Conservation (phyloP, 2,113 vertebrate species). For the Lagenorhynchus albirostris region DNA sequence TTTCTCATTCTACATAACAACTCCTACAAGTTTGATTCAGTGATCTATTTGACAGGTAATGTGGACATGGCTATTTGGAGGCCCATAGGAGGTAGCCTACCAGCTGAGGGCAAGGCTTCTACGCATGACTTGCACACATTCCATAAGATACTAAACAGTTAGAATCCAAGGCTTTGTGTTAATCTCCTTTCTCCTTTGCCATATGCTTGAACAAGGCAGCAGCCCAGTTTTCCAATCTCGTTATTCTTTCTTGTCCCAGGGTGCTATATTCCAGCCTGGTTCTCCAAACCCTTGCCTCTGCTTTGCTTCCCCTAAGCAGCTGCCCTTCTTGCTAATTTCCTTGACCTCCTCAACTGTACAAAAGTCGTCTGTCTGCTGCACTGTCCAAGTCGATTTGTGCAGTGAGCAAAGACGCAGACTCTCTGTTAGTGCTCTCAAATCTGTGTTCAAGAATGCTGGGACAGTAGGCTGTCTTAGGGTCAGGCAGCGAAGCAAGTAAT, state of each 20-base stretch:
- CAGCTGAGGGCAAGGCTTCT: neutral
- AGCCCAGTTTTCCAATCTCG: neutral
- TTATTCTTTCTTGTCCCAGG: neutral
- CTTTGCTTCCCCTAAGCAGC: neutral
- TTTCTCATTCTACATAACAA: neutral
- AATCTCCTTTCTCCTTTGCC: neutral
- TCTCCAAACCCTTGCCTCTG: neutral
- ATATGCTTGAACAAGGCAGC: neutral
- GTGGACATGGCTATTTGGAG: neutral
- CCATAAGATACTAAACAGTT: neutral
- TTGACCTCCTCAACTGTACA: neutral
- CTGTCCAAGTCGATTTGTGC: neutral
- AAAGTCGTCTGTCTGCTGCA: neutral
- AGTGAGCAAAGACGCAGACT: neutral
- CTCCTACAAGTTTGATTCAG: neutral
- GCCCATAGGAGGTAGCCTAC: too few relatives aligned
- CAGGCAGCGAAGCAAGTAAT: neutral
- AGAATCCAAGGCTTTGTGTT: neutral
- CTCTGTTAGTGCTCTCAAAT: neutral
- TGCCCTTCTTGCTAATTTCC: conserved; percentile 30
- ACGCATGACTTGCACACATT: neutral
- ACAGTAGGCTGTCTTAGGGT: neutral
- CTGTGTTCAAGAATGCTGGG: neutral
- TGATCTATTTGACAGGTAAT: neutral
- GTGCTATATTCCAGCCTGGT: neutral